Percentiles rank a stretch among this genome's conserved stretches.
Conservation (phyloP, 2,113 vertebrate species). For the Opisthocomus hoazin region DNA sequence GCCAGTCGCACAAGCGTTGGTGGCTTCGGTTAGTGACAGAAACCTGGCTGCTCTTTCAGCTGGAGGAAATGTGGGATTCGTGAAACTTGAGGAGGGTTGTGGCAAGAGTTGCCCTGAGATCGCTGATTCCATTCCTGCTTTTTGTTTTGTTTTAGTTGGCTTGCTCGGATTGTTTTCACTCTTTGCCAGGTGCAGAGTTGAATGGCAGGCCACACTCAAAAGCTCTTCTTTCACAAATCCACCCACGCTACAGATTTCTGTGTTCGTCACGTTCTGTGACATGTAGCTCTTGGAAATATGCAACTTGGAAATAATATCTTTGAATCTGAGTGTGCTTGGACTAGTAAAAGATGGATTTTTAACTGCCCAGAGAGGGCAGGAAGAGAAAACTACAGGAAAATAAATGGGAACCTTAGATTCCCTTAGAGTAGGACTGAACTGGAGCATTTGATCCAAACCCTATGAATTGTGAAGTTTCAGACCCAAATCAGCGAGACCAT, state of each 20-base stretch:
- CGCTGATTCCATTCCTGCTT: conserved; percentile 58
- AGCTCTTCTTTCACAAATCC: conserved; percentile 66
- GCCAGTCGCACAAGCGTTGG: background rate
- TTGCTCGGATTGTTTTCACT: conserved; percentile 49
- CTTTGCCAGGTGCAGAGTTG: conserved; percentile 69
- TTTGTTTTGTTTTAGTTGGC: conserved; percentile 66
- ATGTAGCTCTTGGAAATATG: conserved; percentile 56
- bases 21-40: conserved; percentile 50
- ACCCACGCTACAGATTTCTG: conserved; percentile 62
- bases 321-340: conserved; percentile 37
- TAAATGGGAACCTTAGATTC: conserved; percentile 25
- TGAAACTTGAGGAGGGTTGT: conserved; percentile 49
- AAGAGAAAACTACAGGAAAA: conserved; percentile 9
- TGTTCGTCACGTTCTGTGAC: conserved; percentile 61
- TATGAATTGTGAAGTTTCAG: background rate
- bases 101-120: conserved; percentile 61
- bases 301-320: conserved; percentile 41
- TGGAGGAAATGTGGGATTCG: background rate
- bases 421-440: background rate
- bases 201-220: conserved; percentile 68
- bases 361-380: conserved; percentile 21
- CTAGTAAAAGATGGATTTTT: conserved; percentile 26
- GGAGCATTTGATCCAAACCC: background rate
- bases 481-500: background rate
- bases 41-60: conserved; percentile 47